phyloP scores from a whole-genome alignment of 1,140 invertebrate species.

The Zaprionus ornatus region DNA sequence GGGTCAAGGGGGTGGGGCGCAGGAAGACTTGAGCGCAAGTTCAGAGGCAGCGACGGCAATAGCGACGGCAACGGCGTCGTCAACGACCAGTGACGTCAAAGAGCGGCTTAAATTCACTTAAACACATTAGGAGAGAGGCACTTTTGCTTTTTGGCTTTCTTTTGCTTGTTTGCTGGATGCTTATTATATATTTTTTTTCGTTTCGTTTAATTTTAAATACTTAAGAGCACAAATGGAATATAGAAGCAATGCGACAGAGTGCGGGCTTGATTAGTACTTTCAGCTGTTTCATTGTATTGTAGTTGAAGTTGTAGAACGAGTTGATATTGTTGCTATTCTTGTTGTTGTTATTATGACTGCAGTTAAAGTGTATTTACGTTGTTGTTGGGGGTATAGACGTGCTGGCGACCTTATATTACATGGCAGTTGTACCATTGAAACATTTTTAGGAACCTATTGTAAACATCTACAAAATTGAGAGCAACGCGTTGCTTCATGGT shows the following conservation, averaged over 20 bases:
- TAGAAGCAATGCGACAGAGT: conserved; percentile 45
- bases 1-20: background rate
- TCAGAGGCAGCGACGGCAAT: conserved; percentile 7
- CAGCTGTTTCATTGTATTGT: conserved; percentile 49
- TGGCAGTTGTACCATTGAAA: conserved; percentile 44
- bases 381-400: conserved; percentile 23
- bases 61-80: conserved; percentile 12
- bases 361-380: conserved; percentile 10
- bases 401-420: conserved; percentile 18
- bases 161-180: conserved; percentile 27
- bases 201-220: conserved; percentile 44
- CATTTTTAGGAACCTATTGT: conserved; percentile 60
- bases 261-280: conserved; percentile 35
- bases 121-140: conserved; percentile 60
- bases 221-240: conserved; percentile 73
- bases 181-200: conserved; percentile 19
- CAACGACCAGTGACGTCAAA: conserved; percentile 45
- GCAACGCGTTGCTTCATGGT: conserved; percentile 66
- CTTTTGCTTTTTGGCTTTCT: conserved; percentile 38
- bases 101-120: conserved; percentile 50
- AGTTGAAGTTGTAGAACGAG: conserved; percentile 28
- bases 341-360: conserved; percentile 19
- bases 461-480: conserved; percentile 70
- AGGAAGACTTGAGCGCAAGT: conserved; percentile 4
- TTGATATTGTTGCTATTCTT: conserved; percentile 24